Evolutionary conservation across 1,140 invertebrate genomes (phyloP).

Genomic region (Laodelphax striatellus): DNA sequence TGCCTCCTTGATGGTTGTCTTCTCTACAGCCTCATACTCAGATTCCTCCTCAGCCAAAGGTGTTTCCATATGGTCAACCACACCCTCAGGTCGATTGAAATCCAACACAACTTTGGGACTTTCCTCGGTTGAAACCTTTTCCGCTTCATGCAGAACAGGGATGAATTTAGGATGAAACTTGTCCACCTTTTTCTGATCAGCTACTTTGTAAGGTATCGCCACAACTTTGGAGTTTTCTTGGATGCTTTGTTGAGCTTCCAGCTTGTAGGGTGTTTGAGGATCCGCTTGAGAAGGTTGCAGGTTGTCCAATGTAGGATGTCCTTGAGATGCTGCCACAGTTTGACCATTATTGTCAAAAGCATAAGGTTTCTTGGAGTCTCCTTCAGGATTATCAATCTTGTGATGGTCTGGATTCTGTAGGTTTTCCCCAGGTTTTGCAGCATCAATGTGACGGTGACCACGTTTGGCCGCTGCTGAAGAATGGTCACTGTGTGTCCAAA

Average conservation of each 20-base stretch:
- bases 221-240: not conserved
- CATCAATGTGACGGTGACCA: not conserved
- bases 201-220: not conserved
- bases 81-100: conserved; percentile 2
- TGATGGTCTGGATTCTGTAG: not conserved
- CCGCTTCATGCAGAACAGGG: not conserved
- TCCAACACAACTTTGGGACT: conserved; percentile 2
- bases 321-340: no score
- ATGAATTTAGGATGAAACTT: conserved; percentile 9
- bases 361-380: not conserved
- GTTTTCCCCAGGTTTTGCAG: no score
- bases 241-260: not conserved
- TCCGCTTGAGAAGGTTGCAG: no score
- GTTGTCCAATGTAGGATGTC: no score
- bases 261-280: no score
- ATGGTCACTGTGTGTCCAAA: not conserved
- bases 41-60: conserved; percentile 2
- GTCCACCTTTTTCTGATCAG: not conserved
- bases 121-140: not conserved
- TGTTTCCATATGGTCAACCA: conserved; percentile 7
- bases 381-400: not conserved
- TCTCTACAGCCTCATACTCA: no score
- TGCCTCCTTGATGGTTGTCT: no score
- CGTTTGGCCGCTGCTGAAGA: not conserved
- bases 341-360: no score